Evolutionary conservation across 2,113 vertebrate species (phyloP).

Genomic region (Balaenoptera acutorostrata): DNA sequence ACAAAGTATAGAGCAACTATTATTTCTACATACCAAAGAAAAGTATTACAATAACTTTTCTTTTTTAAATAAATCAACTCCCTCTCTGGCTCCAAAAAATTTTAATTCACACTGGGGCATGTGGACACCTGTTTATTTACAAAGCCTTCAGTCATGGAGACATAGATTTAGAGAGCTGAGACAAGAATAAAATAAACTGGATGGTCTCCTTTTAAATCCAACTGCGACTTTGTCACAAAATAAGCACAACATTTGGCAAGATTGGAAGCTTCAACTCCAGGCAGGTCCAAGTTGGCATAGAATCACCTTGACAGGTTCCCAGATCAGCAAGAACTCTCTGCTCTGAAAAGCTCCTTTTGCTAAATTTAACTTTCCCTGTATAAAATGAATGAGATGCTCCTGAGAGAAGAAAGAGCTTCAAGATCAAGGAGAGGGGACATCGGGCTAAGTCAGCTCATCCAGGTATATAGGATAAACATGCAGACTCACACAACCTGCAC

Average conservation of each 20-base stretch:
- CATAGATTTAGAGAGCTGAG: constrained; percentile 12
- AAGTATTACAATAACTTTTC: background rate
- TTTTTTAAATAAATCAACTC: constrained; percentile 3
- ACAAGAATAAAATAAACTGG: constrained; percentile 58
- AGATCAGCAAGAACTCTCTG: constrained; percentile 47
- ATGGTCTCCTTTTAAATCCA: constrained; percentile 53
- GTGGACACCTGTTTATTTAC: constrained; percentile 59
- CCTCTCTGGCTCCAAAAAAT: background rate
- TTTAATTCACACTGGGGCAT: constrained; percentile 24
- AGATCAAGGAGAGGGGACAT: background rate
- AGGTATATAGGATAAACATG: background rate
- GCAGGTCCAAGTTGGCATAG: constrained; percentile 64
- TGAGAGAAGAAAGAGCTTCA: background rate
- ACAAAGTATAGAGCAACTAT: background rate
- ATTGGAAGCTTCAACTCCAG: constrained; percentile 27
- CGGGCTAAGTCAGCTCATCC: background rate
- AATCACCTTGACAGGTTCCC: constrained; percentile 60
- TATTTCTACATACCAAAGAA: background rate
- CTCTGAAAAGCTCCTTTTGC: constrained; percentile 46
- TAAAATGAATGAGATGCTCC: constrained; percentile 35
- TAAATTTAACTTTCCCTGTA: constrained; percentile 62
- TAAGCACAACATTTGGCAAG: constrained; percentile 66
- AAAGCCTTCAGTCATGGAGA: constrained; percentile 54
- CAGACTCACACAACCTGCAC: background rate
- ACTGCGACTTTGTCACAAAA: constrained; percentile 67